A percentile compares a stretch with the other conserved stretches of the same genome.
Conservation (phyloP, 2,888 invertebrate species). For the Lysandra bellargus region DNA sequence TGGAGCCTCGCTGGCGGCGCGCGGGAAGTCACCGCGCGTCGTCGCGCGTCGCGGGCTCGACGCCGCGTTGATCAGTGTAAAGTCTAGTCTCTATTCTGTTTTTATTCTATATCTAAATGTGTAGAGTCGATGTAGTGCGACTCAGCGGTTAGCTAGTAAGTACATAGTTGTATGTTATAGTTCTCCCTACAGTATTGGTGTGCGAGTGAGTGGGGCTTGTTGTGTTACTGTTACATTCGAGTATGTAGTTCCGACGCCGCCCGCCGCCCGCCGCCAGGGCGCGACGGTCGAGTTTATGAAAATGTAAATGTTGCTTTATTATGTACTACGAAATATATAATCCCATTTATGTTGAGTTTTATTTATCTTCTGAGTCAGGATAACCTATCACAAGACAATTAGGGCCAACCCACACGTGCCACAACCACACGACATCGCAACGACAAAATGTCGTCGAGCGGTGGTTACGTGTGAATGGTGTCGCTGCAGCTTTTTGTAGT, state of each 20-base stretch:
- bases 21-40: constrained; percentile 44
- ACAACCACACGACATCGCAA: no score
- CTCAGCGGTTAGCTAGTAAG: constrained; percentile 78
- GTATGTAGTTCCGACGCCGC: constrained; percentile 66
- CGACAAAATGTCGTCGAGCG: no score
- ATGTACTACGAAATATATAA: constrained; percentile 80
- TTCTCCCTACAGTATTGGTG: constrained; percentile 76
- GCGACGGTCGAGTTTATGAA: constrained; percentile 73
- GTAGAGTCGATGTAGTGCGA: constrained; percentile 73
- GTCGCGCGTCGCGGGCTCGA: constrained; percentile 65
- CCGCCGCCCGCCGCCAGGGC: constrained; percentile 56
- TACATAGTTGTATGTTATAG: constrained; percentile 78
- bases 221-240: constrained; percentile 78
- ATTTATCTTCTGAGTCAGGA: constrained; percentile 43
- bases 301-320: constrained; percentile 81
- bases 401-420: no score
- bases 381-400: background rate
- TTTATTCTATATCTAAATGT: constrained; percentile 75
- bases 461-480: no score
- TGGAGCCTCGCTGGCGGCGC: constrained; percentile 3
- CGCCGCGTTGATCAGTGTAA: constrained; percentile 72
- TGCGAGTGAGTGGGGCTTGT: constrained; percentile 48
- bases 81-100: constrained; percentile 81
- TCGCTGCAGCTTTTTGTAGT: no score
- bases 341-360: constrained; percentile 66